Evolutionary conservation across 2,113 vertebrate species (phyloP), one percentile per base, ranked within the genome.

Genomic region (Grammomys dolichurus): DNA sequence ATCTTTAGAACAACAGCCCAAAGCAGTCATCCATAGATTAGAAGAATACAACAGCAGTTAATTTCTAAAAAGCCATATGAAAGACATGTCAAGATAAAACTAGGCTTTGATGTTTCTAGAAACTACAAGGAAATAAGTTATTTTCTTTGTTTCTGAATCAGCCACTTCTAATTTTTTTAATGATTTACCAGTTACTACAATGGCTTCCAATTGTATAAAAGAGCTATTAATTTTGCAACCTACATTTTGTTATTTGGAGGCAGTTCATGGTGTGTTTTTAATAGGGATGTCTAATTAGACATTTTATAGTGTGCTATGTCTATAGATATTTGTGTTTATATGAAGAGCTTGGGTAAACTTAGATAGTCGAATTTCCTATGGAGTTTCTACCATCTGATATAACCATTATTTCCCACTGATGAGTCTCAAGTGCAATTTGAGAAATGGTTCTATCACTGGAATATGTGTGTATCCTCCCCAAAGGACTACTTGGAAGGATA

Each of bases 401-500:
- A 72, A 36, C 93, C 91, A 6, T 84, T n/a, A 90, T 70, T 96
- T 92, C 7, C 54, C 56, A 84, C 12, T 87, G 24, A 85, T 86
- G 48, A 89, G 24, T 87, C 89, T 10, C 69, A 78, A 94, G 93
- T 40, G 51, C 17, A 90, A 73, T 94, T 84, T 75, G 84, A 96
- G 75, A 26, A 80, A 80, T n/a, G 36, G 8, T 1, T 77, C 6
- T 33, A 76, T 94, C 78, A 54, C 14, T 76, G 33, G n/a, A 87
- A 19, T 92, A 40, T 60, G 20, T 58, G 14, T 78, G 8, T 70
- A 28, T 94, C 77, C 24, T 91, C 91, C 89, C 33, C 85, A n/a
- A 31, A 40, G 75, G 2, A 36, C 20, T 54, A 51, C 40, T 78
- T 84, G 69, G 43, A 91, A 94, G 36, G 31, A 89, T 65, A 89